These are phyloP conservation scores for Leucoptera coffeella DNA, from an alignment of 2,888 invertebrate genomes.

Conservation along the genomic window DNA sequence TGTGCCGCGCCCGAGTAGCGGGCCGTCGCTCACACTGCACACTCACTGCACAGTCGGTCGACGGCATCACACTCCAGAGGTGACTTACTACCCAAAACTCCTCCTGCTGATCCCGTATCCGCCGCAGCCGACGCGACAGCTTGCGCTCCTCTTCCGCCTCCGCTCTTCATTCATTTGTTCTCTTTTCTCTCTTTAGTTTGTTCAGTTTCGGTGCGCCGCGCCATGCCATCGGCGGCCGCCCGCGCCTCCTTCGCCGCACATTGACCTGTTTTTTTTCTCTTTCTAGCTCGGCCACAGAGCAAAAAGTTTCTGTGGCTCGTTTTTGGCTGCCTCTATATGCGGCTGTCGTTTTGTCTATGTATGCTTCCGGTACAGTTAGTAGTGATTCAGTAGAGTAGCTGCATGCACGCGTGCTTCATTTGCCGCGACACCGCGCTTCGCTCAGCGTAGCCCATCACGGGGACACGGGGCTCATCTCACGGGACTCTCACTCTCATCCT, in stretches of 20 bases:
- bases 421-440: too few relatives aligned
- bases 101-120: slow-evolving; percentile 20
- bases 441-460: too few relatives aligned
- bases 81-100: slow-evolving; percentile 71
- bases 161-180: slow-evolving; percentile 25
- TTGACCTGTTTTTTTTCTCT: slow-evolving; percentile 17
- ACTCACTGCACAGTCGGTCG: too few relatives aligned
- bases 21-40: not conserved
- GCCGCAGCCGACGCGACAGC: not conserved
- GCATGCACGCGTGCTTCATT: slow-evolving; percentile 24
- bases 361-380: slow-evolving; percentile 41
- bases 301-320: slow-evolving; percentile 51
- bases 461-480: too few relatives aligned
- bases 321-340: slow-evolving; percentile 48
- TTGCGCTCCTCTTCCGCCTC: not conserved
- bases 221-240: slow-evolving; percentile 78
- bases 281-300: slow-evolving; percentile 49
- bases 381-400: slow-evolving; percentile 26
- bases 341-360: slow-evolving; percentile 51
- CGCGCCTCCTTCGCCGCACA: slow-evolving; percentile 47
- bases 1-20: not conserved
- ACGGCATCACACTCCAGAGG: slow-evolving; percentile 25
- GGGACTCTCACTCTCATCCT: too few relatives aligned
- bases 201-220: slow-evolving; percentile 82
- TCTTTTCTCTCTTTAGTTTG: too few relatives aligned